These are phyloP conservation scores for Numenius phaeopus DNA, from an alignment of 2,797 vertebrate species.

Conservation along the genomic window DNA sequence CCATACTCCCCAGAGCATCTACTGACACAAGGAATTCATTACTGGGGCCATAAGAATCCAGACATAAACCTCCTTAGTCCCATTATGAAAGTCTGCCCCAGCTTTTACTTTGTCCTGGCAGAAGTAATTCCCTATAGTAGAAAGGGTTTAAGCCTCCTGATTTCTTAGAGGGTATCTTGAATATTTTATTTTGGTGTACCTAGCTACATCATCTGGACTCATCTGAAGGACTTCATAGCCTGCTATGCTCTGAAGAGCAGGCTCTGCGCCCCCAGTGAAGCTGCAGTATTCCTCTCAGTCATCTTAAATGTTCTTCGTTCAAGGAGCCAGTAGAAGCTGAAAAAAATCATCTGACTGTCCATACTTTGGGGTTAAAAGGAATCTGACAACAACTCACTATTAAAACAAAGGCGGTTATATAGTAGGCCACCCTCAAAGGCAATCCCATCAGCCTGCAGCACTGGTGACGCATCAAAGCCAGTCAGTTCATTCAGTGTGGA, in stretches of 20 bases:
- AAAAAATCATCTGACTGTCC: background rate
- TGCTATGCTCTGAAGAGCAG: background rate
- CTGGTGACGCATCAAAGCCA: background rate
- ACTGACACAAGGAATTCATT: background rate
- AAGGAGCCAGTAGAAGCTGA: background rate
- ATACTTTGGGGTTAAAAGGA: background rate
- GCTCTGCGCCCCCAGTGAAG: background rate
- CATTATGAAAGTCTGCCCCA: background rate
- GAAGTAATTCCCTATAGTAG: background rate
- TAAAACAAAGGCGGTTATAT: background rate
- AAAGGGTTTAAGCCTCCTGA: background rate
- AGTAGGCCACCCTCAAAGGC: background rate
- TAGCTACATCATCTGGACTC: background rate
- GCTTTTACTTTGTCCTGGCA: background rate
- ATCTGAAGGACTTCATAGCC: background rate
- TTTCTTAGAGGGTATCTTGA: background rate
- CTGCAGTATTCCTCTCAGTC: background rate
- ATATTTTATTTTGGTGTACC: background rate
- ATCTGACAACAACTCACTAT: background rate
- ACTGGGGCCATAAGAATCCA: background rate
- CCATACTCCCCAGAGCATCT: background rate
- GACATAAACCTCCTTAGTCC: background rate
- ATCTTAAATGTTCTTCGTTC: background rate
- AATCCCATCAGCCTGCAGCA: background rate
- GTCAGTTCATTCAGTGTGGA: background rate